Base-by-base conservation (phyloP, 2,888 invertebrate species). In the Drosophila pseudotakahashii region DNA sequence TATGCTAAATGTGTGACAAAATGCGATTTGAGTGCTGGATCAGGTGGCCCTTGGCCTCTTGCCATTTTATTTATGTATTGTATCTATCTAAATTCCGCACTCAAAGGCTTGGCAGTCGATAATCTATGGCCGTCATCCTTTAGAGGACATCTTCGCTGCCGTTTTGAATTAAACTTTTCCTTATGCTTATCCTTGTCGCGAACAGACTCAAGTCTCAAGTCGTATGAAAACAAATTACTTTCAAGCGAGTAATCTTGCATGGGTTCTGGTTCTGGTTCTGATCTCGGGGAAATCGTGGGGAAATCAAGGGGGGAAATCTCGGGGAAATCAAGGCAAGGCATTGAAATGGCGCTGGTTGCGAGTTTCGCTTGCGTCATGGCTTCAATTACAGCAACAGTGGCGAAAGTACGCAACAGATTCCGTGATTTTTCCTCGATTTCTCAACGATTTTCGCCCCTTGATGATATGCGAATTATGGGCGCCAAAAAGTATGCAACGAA, bases 1-100 rank as follows among this genome's bases (percentile, higher is more conserved):
- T 78, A 84, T 81, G 81, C 84, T 72, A 81, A 83, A 76, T 77
- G 81, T 70, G 73, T 59, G 72, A 58, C 78, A 68, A 76, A 79
- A 75, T 75, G 75, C 69, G 80, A 80, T 73, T 78, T 73, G 51
- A 53, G 76, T 39, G 47, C 34, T 32, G 52, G 52, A 70, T 44
- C 63, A 55, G 14, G 19, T 36, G 41, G 34, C 26, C 32, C 19
- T n/a, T 62, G 64, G 45, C 62, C 44, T 30, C n/a, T 37, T 7
- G n/a, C 26, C 57, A 11, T 10, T 61, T 30, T 58, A n/a, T 10
- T 11, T 19, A 14, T 7, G 2, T 6, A 1, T 11, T 11, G 11
- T 13, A 2, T 59, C 6, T n/a, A 10, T 42, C 0, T 32, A 16
- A 11, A 10, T 6, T 11, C 6, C n/a, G 39, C 14, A 16, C 23